Conservation (phyloP, 1,140 invertebrate genomes). For the Drosophila persimilis region DNA sequence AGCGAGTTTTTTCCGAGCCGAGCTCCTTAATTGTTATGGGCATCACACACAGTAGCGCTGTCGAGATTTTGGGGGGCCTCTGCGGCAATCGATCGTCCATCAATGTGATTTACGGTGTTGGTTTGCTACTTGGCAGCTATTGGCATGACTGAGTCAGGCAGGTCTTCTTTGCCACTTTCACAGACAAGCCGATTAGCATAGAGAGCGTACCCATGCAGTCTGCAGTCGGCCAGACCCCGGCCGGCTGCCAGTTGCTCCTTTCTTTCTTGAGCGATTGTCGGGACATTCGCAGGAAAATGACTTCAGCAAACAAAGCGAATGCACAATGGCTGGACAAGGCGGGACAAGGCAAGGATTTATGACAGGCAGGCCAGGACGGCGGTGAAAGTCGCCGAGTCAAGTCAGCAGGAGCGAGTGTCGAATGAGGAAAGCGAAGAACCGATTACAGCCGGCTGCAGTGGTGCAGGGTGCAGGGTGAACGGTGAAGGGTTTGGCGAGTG, state of each 20-base stretch:
- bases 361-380: conserved; percentile 53
- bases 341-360: conserved; percentile 55
- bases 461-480: too few relatives aligned
- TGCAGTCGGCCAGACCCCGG: background rate
- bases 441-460: too few relatives aligned
- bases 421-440: too few relatives aligned
- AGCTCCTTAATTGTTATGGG: conserved; percentile 36
- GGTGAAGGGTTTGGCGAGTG: conserved; percentile 5
- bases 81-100: conserved; percentile 20
- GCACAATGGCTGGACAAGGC: conserved; percentile 7
- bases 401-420: conserved; percentile 10
- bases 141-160: conserved; percentile 14
- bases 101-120: conserved; percentile 68
- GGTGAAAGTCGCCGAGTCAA: conserved; percentile 31
- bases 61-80: background rate
- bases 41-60: conserved; percentile 15
- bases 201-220: conserved; percentile 19
- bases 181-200: conserved; percentile 17
- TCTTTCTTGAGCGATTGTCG: background rate
- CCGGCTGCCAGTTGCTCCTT: conserved; percentile 28
- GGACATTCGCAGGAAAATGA: conserved; percentile 46
- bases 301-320: conserved; percentile 54
- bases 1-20: background rate
- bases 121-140: conserved; percentile 42
- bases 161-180: conserved; percentile 35